These are phyloP conservation scores for Thereuonema tuberculata DNA, from an alignment of 1,140 invertebrate genomes.

Conservation along the genomic window DNA sequence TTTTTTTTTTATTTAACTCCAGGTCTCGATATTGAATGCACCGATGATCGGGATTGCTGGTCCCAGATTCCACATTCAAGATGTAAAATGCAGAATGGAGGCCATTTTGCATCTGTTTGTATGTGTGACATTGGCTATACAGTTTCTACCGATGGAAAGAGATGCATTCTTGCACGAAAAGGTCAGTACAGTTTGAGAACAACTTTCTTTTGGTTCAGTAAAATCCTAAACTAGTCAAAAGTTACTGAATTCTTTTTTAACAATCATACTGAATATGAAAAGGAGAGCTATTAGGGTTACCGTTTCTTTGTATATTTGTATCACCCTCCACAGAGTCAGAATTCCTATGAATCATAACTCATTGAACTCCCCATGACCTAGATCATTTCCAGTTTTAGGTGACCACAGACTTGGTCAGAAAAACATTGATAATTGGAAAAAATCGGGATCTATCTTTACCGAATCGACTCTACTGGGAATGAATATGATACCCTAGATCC, in stretches of 20 bases:
- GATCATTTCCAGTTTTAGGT: too few species aligned
- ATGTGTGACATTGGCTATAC: slow-evolving; percentile 22
- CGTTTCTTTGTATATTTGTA: background rate
- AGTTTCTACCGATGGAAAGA: slow-evolving; percentile 15
- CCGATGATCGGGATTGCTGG: background rate
- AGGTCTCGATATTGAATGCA: background rate
- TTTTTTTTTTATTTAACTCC: too few species aligned
- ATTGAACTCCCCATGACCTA: background rate
- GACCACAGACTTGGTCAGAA: too few species aligned
- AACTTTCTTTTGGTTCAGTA: background rate
- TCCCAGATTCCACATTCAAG: background rate
- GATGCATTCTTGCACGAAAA: slow-evolving; percentile 4
- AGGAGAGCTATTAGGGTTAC: too few species aligned
- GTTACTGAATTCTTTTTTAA: too few species aligned
- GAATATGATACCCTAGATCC: too few species aligned
- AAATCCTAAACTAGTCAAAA: too few species aligned
- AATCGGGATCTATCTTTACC: too few species aligned
- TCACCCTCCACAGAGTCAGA: background rate
- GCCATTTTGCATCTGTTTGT: slow-evolving; percentile 20
- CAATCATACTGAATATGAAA: too few species aligned
- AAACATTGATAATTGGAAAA: too few species aligned
- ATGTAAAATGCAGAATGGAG: slow-evolving; percentile 15
- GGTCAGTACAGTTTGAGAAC: background rate
- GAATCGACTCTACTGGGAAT: too few species aligned
- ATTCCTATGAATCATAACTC: background rate